A percentile compares a stretch with the other conserved stretches of the same genome.
These are phyloP conservation scores for Lacerta agilis DNA, from an alignment of 2,797 vertebrate genomes.

Conservation along the genomic window DNA sequence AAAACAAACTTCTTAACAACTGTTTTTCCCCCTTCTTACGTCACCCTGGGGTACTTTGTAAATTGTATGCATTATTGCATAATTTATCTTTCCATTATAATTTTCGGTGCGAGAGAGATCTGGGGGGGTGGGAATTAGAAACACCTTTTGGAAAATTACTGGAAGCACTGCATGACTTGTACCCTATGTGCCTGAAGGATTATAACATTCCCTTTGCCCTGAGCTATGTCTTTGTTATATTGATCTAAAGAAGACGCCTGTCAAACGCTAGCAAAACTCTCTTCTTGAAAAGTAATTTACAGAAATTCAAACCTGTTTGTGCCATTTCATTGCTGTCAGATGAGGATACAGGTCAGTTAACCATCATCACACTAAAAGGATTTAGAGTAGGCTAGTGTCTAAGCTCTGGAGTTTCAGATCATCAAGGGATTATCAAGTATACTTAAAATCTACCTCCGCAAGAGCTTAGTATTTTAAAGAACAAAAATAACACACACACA, in stretches of 20 bases:
- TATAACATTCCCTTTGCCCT: slow-evolving; percentile 31
- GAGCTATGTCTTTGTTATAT: slow-evolving; percentile 21
- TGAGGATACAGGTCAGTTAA: slow-evolving; percentile 44
- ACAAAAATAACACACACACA: neutral
- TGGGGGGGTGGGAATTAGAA: too few relatives aligned
- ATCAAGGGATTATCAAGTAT: slow-evolving; percentile 34
- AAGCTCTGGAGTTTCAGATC: slow-evolving; percentile 45
- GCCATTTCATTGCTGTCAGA: slow-evolving; percentile 47
- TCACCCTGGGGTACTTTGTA: neutral
- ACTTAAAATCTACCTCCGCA: slow-evolving; percentile 34
- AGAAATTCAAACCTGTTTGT: slow-evolving; percentile 39
- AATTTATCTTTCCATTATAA: slow-evolving; percentile 15
- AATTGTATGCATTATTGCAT: neutral
- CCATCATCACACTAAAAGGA: slow-evolving; percentile 45
- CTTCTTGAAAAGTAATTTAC: slow-evolving; percentile 44
- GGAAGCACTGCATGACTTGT: neutral
- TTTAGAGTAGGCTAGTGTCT: slow-evolving; percentile 58
- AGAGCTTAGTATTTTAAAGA: neutral
- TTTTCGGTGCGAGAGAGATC: neutral
- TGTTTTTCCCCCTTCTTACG: neutral
- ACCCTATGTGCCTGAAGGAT: slow-evolving; percentile 17
- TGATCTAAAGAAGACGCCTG: neutral
- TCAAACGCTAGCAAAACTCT: slow-evolving; percentile 9
- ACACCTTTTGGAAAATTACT: slow-evolving; percentile 25
- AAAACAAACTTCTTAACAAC: neutral